Evolutionary conservation across 2,888 invertebrate species (phyloP).

Genomic region (Phyllotreta cruciferae): DNA sequence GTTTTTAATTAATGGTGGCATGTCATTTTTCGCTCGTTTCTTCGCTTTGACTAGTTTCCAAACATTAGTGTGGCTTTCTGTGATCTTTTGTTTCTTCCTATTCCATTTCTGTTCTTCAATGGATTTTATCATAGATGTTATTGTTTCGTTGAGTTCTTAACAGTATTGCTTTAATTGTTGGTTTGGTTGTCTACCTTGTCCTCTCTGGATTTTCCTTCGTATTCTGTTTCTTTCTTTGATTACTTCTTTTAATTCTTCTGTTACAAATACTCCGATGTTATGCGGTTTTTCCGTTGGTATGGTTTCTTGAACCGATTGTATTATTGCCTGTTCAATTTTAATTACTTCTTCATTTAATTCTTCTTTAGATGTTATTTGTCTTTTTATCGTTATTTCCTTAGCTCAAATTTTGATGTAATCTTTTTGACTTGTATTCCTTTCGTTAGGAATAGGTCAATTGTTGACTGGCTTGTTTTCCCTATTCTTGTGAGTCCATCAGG

Average conservation of each 20-base stretch:
- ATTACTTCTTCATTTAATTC: too few relatives aligned
- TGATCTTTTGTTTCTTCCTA: not conserved
- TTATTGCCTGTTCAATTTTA: too few relatives aligned
- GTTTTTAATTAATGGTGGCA: conserved; percentile 1
- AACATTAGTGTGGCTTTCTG: not conserved
- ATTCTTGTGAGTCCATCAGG: too few relatives aligned
- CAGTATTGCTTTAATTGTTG: not conserved
- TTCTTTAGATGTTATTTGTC: too few relatives aligned
- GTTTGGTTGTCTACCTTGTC: too few relatives aligned
- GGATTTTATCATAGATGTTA: not conserved
- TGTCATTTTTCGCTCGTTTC: not conserved
- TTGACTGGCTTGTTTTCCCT: too few relatives aligned
- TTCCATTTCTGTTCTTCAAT: not conserved
- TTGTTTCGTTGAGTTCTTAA: not conserved
- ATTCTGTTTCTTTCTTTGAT: not conserved
- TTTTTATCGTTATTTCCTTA: too few relatives aligned
- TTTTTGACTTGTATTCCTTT: too few relatives aligned
- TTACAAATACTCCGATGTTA: not conserved
- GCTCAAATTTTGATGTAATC: too few relatives aligned
- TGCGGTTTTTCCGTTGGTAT: too few relatives aligned
- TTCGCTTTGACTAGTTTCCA: not conserved
- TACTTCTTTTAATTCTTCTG: not conserved
- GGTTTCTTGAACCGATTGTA: too few relatives aligned
- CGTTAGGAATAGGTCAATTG: too few relatives aligned
- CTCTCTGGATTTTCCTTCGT: conserved; percentile 1